These are phyloP conservation scores for Syndactyla subalaris DNA, from an alignment of 2,797 vertebrate species.

Conservation along the genomic window DNA sequence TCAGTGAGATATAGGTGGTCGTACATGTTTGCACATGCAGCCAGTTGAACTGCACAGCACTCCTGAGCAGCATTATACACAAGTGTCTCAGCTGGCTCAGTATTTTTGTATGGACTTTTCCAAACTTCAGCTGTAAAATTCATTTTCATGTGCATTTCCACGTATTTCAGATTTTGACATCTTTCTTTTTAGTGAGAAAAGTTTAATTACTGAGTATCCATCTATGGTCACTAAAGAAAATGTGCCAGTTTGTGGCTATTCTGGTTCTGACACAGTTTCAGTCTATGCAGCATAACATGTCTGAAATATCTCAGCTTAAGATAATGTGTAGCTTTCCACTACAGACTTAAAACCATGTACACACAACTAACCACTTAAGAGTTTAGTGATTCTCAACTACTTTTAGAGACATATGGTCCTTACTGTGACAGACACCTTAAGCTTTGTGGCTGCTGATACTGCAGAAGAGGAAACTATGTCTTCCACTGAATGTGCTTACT, in stretches of 20 bases:
- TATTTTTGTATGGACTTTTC: background rate
- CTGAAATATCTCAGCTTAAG: background rate
- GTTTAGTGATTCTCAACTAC: background rate
- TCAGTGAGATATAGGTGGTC: fast-evolving
- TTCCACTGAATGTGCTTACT: background rate
- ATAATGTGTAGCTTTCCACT: background rate
- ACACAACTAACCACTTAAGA: background rate
- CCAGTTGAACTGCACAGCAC: fast-evolving
- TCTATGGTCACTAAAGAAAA: background rate
- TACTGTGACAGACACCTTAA: background rate
- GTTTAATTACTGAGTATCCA: background rate
- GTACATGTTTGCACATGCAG: background rate
- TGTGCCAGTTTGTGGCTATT: background rate
- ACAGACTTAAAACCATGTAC: background rate
- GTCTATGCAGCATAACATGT: background rate
- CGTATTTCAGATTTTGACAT: background rate
- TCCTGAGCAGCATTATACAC: background rate
- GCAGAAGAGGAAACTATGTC: background rate
- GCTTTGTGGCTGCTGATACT: background rate
- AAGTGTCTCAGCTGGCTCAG: background rate
- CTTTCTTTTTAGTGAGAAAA: background rate
- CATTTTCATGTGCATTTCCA: background rate
- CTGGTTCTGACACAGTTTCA: background rate
- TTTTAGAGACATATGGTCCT: background rate
- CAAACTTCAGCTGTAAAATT: background rate